Base-by-base conservation (phyloP, 2,113 vertebrate genomes). In the Oryzias curvinotus region DNA sequence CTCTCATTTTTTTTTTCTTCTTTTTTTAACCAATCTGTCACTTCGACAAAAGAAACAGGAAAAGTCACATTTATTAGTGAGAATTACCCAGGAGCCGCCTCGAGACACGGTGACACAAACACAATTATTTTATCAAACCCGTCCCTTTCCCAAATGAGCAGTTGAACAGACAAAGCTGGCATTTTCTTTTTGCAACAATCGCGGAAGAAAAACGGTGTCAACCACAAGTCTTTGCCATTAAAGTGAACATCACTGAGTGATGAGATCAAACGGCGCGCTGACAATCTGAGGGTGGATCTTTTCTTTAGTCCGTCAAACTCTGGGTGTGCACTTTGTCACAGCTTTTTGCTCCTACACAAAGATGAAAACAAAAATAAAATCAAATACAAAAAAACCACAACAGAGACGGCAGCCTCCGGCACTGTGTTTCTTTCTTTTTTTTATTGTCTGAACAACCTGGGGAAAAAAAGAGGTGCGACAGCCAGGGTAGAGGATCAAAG, bases 281-380 rank as follows among this genome's bases (percentile, higher is more conserved):
- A 82, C 81, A 84, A 70, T 82, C 79, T 64, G 85, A 77, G 81
- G 83, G 83, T 65, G 85, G 83, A 68, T 84, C 66, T 74, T 78
- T 76, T 78, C 81, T 86, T 81, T 78, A 70, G 78, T 77, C 79
- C 77, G 83, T 84, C 83, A 88, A 81, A 83, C 64, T 78, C 77
- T 66, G 79, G 68, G 79, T 84, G 81, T 59, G 81, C 81, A 77
- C 81, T 77, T 62, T 82, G 84, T 81, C 81, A 59, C 45, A 61
- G 56, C 19, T 65, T 59, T 65, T 62, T 77, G 10, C 75, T 79
- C 75, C 73, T 78, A 75, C 80, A 72, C 73, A 45, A 71, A 57
- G 71, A 52, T 26, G 18, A 83, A 19, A 81, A 47, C 65, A 53
- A 43, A 28, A 13, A n/a, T n/a, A n/a, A n/a, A n/a, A n/a, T n/a